phyloP scores from a whole-genome alignment of 2,888 invertebrate genomes.

The Drosophila meridionalis region DNA sequence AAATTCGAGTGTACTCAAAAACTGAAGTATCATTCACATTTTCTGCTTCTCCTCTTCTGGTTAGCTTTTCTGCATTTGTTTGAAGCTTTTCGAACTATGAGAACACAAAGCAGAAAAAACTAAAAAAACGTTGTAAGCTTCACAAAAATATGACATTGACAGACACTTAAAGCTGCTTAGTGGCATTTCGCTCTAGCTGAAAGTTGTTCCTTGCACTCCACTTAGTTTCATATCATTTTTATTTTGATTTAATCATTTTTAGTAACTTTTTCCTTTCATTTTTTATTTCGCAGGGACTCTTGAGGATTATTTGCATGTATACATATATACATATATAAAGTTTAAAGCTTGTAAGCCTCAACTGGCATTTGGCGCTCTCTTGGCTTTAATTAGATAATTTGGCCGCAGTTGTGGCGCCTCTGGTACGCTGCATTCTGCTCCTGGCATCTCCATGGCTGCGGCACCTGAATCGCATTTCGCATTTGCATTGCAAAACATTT shows the following conservation, averaged over 20 bases:
- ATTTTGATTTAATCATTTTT: constrained; percentile 15
- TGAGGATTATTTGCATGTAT: constrained; percentile 53
- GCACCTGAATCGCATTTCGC: constrained; percentile 29
- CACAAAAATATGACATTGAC: constrained; percentile 73
- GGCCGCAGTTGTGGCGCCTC: constrained; percentile 12
- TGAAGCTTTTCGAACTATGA: constrained; percentile 56
- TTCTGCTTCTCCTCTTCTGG: constrained; percentile 4
- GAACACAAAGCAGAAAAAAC: constrained; percentile 37
- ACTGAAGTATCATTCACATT: not conserved
- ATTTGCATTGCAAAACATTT: constrained; percentile 73
- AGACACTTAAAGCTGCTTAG: constrained; percentile 78
- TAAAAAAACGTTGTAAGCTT: constrained; percentile 62
- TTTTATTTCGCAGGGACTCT: constrained; percentile 24
- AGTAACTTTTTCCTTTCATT: constrained; percentile 1
- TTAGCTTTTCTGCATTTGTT: constrained; percentile 53
- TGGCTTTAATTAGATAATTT: constrained; percentile 73
- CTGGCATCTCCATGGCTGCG: constrained; percentile 9
- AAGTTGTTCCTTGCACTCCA: constrained; percentile 57
- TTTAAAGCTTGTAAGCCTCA: constrained; percentile 56
- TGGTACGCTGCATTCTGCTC: constrained; percentile 1
- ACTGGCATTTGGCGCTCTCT: constrained; percentile 39
- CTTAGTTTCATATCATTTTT: constrained; percentile 8
- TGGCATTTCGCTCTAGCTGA: constrained; percentile 49
- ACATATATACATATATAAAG: constrained; percentile 8
- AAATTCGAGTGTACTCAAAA: not conserved